Conservation (phyloP, 2,113 vertebrate species). For the Ailurus styani region DNA sequence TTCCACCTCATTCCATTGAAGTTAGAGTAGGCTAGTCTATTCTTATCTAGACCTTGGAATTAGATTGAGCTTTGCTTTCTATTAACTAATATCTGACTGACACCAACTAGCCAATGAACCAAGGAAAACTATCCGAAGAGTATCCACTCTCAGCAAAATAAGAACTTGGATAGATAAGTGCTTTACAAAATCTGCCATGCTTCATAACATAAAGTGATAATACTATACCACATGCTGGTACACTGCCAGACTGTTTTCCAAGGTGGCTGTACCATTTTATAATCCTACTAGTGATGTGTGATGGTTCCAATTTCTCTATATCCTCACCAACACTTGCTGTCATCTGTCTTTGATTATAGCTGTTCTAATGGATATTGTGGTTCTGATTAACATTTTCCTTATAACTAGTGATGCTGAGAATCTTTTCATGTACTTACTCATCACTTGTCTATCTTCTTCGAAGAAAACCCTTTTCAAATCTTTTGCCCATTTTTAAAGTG, state of each 20-base stretch:
- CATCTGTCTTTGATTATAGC: background rate
- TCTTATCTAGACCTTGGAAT: background rate
- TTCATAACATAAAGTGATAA: background rate
- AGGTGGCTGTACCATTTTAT: background rate
- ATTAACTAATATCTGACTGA: background rate
- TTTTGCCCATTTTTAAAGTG: background rate
- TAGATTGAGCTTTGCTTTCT: background rate
- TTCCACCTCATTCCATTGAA: background rate
- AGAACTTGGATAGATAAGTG: background rate
- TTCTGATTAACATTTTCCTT: background rate
- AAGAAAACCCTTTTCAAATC: background rate
- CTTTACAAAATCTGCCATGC: background rate
- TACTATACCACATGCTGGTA: background rate
- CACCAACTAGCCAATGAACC: background rate
- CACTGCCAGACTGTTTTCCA: background rate
- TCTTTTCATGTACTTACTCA: background rate
- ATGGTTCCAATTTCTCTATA: background rate
- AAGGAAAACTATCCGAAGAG: background rate
- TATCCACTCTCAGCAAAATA: background rate
- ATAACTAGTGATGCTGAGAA: background rate
- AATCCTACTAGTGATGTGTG: background rate
- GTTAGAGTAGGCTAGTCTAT: background rate
- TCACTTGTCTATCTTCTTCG: background rate
- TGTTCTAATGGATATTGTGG: background rate
- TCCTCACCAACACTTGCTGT: background rate